Base-by-base conservation (phyloP, 1,140 invertebrate genomes). In the Planococcus citri region DNA sequence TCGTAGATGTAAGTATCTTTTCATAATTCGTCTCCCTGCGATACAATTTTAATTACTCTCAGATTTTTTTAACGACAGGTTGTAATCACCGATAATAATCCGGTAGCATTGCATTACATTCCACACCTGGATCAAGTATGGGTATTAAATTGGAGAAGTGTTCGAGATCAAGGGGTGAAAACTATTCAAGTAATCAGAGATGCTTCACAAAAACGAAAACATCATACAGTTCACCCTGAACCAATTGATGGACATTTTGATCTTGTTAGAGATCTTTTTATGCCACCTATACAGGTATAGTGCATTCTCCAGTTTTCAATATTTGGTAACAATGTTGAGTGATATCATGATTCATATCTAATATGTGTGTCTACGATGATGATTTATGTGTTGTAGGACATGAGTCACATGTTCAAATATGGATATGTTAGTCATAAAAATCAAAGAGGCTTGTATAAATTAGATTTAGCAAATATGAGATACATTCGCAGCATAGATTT, bases 181-280 rank as follows among this genome's bases (percentile, higher is more conserved):
- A 91, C 88, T 1, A 82, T 91, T 68, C 85, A 87, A 74, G 86
- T 91, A 10, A 89, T 92, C 72, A 78, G 88, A 25, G 87, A 90
- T 76, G 88, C 87, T 51, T 84, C 85, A 17, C 85, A 90, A 76
- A 88, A 88, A 76, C 82, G 84, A 71, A 88, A 89, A 76, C 88
- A 91, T 75, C 86, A 88, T 75, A 86, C 87, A 0, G 87, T 91
- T 1, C 88, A 91, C 76, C 88, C 88, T 0, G 88, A 90, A 75
- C 88, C 89, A 1, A 87, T 91, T 29, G 87, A 89, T 74, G 87
- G 88, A 6, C 87, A 89, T 75, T 90, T 91, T 77, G 88, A 90
- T 79, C 79, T 89, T 68, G 88, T 91, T 20, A 80, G 84, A 72
- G 84, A 86, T 70, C 78, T 91, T 27, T 90, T 88, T 76, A 83